Evolutionary conservation across 2,113 vertebrate genomes (phyloP).

Genomic region (Ia io): DNA sequence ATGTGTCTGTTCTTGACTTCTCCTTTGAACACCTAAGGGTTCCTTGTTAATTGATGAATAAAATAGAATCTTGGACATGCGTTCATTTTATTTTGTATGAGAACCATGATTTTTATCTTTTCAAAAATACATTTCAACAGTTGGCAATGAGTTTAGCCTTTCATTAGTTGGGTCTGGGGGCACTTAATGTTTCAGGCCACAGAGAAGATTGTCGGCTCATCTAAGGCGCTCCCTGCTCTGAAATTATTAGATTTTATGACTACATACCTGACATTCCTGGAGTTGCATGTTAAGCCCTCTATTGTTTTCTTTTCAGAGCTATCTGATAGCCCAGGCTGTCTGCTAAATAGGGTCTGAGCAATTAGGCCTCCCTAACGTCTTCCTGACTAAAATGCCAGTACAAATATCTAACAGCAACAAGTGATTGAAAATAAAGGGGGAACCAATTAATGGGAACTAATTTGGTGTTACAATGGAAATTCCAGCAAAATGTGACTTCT

Average conservation of each 20-base stretch:
- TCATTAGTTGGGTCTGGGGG: conserved; percentile 17
- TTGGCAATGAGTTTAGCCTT: conserved; percentile 5
- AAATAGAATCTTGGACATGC: background rate
- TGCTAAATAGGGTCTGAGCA: conserved; percentile 54
- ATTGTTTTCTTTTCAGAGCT: conserved; percentile 68
- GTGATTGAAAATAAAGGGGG: conserved; percentile 50
- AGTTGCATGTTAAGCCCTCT: conserved; percentile 17
- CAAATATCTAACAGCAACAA: conserved; percentile 48
- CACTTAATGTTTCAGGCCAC: conserved; percentile 15
- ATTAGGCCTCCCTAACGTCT: conserved; percentile 54
- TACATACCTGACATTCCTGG: conserved; percentile 71
- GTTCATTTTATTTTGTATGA: conserved; percentile 22
- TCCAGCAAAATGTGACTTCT: conserved; percentile 47
- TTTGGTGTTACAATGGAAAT: conserved; percentile 52
- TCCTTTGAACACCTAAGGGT: conserved; percentile 41
- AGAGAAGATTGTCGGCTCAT: conserved; percentile 43
- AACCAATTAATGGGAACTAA: conserved; percentile 60
- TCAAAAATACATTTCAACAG: background rate
- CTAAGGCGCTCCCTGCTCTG: conserved; percentile 9
- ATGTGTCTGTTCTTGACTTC: background rate
- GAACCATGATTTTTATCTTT: conserved; percentile 12
- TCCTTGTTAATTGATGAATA: background rate
- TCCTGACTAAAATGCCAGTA: conserved; percentile 63
- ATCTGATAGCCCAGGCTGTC: conserved; percentile 45
- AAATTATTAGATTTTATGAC: conserved; percentile 64